Evolutionary conservation across 2,888 invertebrate species (phyloP).

Genomic region (Amitus sp.): DNA sequence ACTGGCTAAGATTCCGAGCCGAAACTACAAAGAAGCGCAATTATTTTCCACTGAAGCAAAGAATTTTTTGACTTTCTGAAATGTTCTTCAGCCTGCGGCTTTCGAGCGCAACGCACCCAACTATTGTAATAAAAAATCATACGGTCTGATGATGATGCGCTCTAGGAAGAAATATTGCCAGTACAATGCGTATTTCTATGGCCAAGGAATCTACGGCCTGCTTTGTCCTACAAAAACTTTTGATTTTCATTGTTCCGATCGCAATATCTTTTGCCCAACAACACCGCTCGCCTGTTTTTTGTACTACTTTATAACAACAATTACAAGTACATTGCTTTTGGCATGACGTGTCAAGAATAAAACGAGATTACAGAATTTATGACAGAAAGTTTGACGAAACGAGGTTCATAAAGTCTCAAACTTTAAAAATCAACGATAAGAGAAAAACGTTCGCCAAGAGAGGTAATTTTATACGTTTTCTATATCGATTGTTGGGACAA

Average conservation of each 20-base stretch:
- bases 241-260: conserved; percentile 2
- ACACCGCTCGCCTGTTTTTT: background rate
- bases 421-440: background rate
- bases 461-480: background rate
- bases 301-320: conserved; percentile 1
- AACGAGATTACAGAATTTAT: background rate
- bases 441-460: too few relatives aligned
- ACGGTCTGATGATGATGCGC: conserved; percentile 12
- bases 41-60: conserved; percentile 5
- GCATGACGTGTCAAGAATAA: background rate
- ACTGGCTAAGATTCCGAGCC: background rate
- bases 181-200: conserved; percentile 13
- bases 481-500: too few relatives aligned
- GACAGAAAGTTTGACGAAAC: background rate
- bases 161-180: conserved; percentile 22
- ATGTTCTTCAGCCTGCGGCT: conserved; percentile 10
- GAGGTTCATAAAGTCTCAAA: too few relatives aligned
- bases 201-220: background rate
- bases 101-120: background rate
- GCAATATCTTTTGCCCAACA: background rate
- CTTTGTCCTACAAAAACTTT: conserved; percentile 10
- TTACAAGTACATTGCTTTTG: background rate
- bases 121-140: conserved; percentile 24
- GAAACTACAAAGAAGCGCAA: background rate
- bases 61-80: conserved; percentile 17